phyloP scores from a whole-genome alignment of 2,113 vertebrate genomes.

The Elachura formosa region DNA sequence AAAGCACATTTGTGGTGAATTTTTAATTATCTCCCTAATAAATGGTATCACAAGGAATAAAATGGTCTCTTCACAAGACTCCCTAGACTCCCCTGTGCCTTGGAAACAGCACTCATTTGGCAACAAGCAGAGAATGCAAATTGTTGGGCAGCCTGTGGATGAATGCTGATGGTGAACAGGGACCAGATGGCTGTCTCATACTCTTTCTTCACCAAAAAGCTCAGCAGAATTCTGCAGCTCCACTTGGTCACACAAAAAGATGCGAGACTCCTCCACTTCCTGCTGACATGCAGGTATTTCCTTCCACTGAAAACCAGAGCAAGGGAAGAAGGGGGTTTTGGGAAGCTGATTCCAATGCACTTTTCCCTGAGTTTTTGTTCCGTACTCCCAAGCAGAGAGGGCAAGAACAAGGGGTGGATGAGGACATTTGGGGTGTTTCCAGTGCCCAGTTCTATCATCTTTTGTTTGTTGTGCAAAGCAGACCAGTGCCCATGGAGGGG shows the following conservation, averaged over 20 bases:
- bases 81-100: neutral
- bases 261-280: neutral
- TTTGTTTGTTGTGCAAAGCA: neutral
- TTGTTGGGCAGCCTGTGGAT: neutral
- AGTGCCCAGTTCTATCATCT: neutral
- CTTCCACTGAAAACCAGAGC: neutral
- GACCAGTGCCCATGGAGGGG: accelerated
- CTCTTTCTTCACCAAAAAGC: neutral
- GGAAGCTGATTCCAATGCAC: neutral
- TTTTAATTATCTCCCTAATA: slow-evolving; percentile 62
- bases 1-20: slow-evolving; percentile 37
- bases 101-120: neutral
- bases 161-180: neutral
- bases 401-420: neutral
- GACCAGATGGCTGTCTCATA: neutral
- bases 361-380: neutral
- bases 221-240: neutral
- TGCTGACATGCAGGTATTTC: neutral
- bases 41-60: slow-evolving; percentile 50
- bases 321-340: neutral
- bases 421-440: neutral
- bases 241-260: neutral
- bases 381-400: neutral
- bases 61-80: slow-evolving; percentile 21
- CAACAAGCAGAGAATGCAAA: neutral